Percentiles rank a stretch among this genome's conserved stretches.
Evolutionary conservation across 2,888 invertebrate genomes (phyloP).

Genomic region (Chalcosyrphus nemorum): DNA sequence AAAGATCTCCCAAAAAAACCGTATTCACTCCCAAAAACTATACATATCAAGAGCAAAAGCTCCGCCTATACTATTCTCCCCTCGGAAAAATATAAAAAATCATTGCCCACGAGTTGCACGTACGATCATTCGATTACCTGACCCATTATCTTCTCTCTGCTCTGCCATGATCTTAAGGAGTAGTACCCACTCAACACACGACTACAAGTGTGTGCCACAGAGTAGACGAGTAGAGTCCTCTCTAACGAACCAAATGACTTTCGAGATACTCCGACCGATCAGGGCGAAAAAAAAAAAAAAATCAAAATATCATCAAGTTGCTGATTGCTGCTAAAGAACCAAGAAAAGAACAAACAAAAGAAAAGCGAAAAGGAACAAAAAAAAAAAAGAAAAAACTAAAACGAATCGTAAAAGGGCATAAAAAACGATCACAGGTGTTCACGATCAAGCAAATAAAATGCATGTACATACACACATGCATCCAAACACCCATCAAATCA

Average conservation of each 20-base stretch:
- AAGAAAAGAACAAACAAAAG: slow-evolving; percentile 72
- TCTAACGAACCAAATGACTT: slow-evolving; percentile 45
- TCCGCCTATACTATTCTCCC: slow-evolving; percentile 12
- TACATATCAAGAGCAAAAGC: slow-evolving; percentile 48
- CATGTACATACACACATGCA: slow-evolving; percentile 48
- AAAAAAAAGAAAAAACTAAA: slow-evolving; percentile 39
- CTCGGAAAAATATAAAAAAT: slow-evolving; percentile 2
- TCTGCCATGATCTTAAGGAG: slow-evolving; percentile 50
- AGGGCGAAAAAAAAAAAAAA: slow-evolving; percentile 23
- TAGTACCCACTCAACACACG: slow-evolving; percentile 12
- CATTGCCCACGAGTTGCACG: slow-evolving; percentile 67
- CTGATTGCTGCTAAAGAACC: slow-evolving; percentile 68
- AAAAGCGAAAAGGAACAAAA: slow-evolving; percentile 46
- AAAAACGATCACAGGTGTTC: slow-evolving; percentile 76
- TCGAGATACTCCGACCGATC: background rate
- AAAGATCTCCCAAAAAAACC: slow-evolving; percentile 28
- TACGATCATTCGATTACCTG: slow-evolving; percentile 73
- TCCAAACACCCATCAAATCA: slow-evolving; percentile 72
- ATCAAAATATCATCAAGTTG: slow-evolving; percentile 69
- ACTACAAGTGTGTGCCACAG: slow-evolving; percentile 44
- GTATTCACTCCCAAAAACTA: slow-evolving; percentile 10
- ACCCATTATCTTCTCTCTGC: slow-evolving; percentile 71
- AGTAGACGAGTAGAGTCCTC: too few relatives aligned
- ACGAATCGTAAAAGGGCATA: slow-evolving; percentile 71
- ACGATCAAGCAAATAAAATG: slow-evolving; percentile 74